Evolutionary conservation across 2,888 invertebrate species (phyloP).

Genomic region (Coenonympha glycerion): DNA sequence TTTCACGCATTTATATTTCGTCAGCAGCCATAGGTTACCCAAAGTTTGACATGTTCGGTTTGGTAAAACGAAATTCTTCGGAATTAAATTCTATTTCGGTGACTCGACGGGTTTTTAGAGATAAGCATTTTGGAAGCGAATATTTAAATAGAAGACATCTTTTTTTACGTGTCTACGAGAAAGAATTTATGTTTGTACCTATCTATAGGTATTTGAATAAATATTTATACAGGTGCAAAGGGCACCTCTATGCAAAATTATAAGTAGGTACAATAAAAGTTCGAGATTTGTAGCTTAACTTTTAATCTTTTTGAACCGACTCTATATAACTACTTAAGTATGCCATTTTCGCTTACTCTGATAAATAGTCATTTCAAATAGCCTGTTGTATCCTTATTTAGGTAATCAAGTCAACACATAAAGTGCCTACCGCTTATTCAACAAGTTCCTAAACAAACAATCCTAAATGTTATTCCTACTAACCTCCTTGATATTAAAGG

Average conservation of each 20-base stretch:
- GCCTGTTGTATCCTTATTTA: conserved; percentile 20
- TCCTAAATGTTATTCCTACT: conserved; percentile 6
- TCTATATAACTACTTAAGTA: conserved; percentile 4
- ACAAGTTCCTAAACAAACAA: conserved; percentile 31
- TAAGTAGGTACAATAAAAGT: too few species aligned
- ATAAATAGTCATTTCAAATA: conserved; percentile 22
- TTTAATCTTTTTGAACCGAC: too few species aligned
- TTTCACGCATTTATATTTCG: conserved; percentile 35
- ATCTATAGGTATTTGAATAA: too few species aligned
- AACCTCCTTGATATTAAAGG: conserved; percentile 10
- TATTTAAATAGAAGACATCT: not conserved
- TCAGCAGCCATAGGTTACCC: conserved; percentile 31
- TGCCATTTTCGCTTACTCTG: conserved; percentile 18
- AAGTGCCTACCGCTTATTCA: conserved; percentile 30
- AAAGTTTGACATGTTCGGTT: conserved; percentile 21
- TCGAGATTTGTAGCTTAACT: too few species aligned
- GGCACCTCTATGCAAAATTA: too few species aligned
- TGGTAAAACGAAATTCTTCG: conserved; percentile 13
- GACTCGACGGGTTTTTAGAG: not conserved
- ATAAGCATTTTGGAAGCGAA: not conserved
- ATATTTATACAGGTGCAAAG: too few species aligned
- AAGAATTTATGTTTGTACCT: not conserved
- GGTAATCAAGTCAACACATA: conserved; percentile 23
- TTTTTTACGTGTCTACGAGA: not conserved
- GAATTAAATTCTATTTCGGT: conserved; percentile 11